Base-by-base conservation (phyloP, 2,888 invertebrate species). In the Orthonevra nobilis region DNA sequence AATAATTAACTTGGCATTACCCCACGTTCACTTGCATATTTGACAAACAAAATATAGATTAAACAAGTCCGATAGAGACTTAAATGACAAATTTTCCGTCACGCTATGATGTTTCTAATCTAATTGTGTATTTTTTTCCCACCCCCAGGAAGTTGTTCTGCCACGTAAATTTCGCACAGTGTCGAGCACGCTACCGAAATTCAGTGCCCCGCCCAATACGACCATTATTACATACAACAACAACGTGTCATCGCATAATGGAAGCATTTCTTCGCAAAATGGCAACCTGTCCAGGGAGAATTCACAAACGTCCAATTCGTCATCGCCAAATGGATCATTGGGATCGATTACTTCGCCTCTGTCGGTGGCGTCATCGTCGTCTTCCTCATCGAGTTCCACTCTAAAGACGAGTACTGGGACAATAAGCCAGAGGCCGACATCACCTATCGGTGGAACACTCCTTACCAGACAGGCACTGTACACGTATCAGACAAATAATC, bases 401-500 rank as follows among this genome's bases (percentile, higher is more conserved):
- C 81, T 88, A 7, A 83, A 86, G 42, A 87, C 87, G 3, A 85
- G 84, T 9, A 83, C 86, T 68, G 70, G 86, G 50, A 88, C 87
- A 7, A 81, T 79, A 46, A 79, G 73, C 19, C 79, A 79, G 7
- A 46, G 79, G 26, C 56, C 79, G 7, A 52, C 73, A 12, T 83
- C 85, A 10, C 84, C 86, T 17, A 84, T 87, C 10, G 85, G 85
- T 14, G 89, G 92, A 68, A 91, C 91, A 0, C 85, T 92, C 72
- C 90, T 92, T 81, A 92, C 92, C 1, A 89, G 92, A 12, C 92
- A 92, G 83, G 91, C 92, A 0, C 85, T 92, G 36, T 91, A 92
- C 83, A 92, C 94, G 83, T 98, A 98, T 88, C 94, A 94, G 2
- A 93, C 94, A 70, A 94, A 95, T 86, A 97, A 97, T 94, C 94